phyloP scores from a whole-genome alignment of 2,113 vertebrate species.

The Oophaga pumilio region DNA sequence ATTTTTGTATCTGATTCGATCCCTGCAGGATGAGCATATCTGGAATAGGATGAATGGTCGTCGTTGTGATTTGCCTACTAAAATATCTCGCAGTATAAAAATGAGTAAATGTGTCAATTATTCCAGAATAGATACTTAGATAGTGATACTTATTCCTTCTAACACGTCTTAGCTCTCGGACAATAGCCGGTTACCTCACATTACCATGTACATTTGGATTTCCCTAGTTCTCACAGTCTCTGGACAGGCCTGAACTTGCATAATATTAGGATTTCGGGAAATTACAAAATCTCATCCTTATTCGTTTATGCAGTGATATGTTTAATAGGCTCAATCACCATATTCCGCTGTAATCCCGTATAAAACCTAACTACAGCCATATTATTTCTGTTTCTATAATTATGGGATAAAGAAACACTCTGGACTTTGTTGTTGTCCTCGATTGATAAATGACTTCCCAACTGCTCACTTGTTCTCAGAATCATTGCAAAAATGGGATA shows the following conservation, averaged over 20 bases:
- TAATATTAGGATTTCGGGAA: not conserved
- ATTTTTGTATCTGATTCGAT: not conserved
- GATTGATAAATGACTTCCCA: not conserved
- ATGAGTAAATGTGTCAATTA: not conserved
- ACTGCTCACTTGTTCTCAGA: not conserved
- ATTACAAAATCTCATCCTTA: not conserved
- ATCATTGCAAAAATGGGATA: not conserved
- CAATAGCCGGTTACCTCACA: not conserved
- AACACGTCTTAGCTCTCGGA: not conserved
- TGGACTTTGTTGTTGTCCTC: not conserved
- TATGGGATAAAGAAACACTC: not conserved
- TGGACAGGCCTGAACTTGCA: not conserved
- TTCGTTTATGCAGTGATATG: not conserved
- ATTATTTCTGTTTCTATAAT: not conserved
- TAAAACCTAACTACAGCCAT: not conserved
- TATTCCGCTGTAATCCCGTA: not conserved
- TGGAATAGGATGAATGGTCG: not conserved
- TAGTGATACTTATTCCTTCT: not conserved
- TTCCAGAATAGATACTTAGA: not conserved
- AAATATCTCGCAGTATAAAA: not conserved
- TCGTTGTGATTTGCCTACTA: not conserved
- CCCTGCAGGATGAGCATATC: not conserved
- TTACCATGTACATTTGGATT: not conserved
- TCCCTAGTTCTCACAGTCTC: not conserved
- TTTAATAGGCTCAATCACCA: not conserved